Percentiles rank a stretch among this genome's conserved stretches.
These are phyloP conservation scores for Porites australiensis DNA, from an alignment of 64 coral and sea anemone species.

Conservation along the genomic window DNA sequence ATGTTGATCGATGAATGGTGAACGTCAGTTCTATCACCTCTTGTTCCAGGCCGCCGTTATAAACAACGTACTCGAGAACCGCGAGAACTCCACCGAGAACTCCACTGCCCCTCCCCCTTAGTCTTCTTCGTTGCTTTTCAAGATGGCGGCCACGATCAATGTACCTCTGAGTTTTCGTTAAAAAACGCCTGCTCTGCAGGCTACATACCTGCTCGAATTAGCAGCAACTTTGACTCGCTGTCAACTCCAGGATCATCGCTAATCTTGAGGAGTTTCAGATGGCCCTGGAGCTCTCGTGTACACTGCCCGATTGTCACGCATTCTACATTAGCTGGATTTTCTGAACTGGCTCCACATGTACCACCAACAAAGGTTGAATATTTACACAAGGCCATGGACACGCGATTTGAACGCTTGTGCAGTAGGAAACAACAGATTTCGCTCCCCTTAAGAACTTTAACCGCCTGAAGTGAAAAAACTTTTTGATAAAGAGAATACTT, in stretches of 20 bases:
- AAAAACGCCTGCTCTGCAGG: too few relatives aligned
- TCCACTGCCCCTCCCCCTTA: too few relatives aligned
- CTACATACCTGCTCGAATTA: neutral
- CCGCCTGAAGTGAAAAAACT: neutral
- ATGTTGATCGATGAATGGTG: conserved; percentile 25
- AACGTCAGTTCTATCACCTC: conserved; percentile 15
- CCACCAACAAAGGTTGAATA: conserved; percentile 37
- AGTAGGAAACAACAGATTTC: conserved; percentile 12
- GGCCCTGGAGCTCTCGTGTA: neutral
- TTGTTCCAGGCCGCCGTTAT: conserved; percentile 2
- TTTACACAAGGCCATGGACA: conserved; percentile 28
- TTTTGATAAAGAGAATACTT: too few relatives aligned
- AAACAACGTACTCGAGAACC: conserved; percentile 9
- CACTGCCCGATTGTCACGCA: conserved; percentile 3
- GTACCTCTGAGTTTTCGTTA: too few relatives aligned
- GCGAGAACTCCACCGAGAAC: neutral
- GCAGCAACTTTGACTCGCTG: conserved; percentile 14
- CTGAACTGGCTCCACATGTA: conserved; percentile 34
- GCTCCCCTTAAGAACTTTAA: conserved; percentile 5
- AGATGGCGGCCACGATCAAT: too few relatives aligned
- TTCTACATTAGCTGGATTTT: conserved; percentile 46
- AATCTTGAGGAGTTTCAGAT: conserved; percentile 25
- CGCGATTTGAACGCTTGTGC: neutral
- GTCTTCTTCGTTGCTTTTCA: too few relatives aligned
- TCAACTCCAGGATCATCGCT: conserved; percentile 16